Base-by-base conservation (phyloP, 2,113 vertebrate species). In the Cheirogaleus medius region DNA sequence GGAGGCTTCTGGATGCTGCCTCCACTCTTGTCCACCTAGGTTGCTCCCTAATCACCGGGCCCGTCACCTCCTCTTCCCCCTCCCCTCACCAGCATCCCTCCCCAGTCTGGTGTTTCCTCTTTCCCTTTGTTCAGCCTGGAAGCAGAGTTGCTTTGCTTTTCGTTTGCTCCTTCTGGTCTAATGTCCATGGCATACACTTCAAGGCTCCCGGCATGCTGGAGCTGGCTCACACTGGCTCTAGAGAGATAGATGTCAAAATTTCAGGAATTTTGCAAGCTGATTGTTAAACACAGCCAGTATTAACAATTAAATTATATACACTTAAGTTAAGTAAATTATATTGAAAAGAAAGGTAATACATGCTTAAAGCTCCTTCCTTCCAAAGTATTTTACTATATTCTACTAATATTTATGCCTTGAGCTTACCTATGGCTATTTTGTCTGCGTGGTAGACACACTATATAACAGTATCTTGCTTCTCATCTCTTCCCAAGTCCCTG, bases 401-500 rank as follows among this genome's bases (percentile, higher is more conserved):
- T 58, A 42, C n/a, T 73, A 49, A 42, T 63, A 54, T 25, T 18
- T 34, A 11, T 64, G 42, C 20, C 34, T 37, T 18, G 76, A 73
- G 52, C n/a, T 4, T 47, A 7, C 27, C 60, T 52, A 25, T 17
- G 54, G 39, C 32, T 52, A 29, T 29, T 37, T 29, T 18, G 54
- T 39, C 23, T 11, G 8, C 0, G 10, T 25, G n/a, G n/a, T 32
- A n/a, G n/a, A 7, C 9, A 23, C 3, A 3, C 27, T 7, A 8
- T 21, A 18, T 5, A 52, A 17, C 9, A 21, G 8, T 18, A n/a
- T 9, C 27, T 6, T 85, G 23, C 20, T 27, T n/a, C 15, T 13
- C 14, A 25, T 78, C 29, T 80, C 56, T 54, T 64, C 52, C 5
- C 44, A 34, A 47, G 29, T 17, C 39, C 32, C 0, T 44, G 20